phyloP scores from a whole-genome alignment of 2,113 vertebrate species.

The Excalfactoria chinensis region DNA sequence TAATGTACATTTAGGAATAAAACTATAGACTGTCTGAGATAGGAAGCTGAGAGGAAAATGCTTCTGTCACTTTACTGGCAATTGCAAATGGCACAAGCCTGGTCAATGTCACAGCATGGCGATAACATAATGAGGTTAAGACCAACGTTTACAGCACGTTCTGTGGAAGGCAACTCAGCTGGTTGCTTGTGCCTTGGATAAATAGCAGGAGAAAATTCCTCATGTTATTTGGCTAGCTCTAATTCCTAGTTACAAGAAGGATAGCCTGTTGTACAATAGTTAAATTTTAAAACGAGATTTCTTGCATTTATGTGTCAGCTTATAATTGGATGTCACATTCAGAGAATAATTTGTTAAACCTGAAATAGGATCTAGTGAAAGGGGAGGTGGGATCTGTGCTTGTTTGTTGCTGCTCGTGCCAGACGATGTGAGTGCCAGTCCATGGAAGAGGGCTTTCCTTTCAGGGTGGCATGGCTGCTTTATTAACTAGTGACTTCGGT shows the following conservation, averaged over 20 bases:
- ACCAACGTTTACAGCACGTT: background rate
- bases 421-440: background rate
- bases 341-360: background rate
- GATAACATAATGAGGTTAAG: conserved; percentile 41
- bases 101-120: conserved; percentile 28
- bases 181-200: background rate
- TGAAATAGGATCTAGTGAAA: background rate
- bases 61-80: conserved; percentile 34
- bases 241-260: background rate
- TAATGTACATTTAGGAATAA: conserved; percentile 30
- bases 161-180: background rate
- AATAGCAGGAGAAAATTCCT: background rate
- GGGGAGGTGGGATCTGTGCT: background rate
- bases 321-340: background rate
- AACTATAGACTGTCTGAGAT: conserved; percentile 23
- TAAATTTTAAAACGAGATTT: background rate
- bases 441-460: background rate
- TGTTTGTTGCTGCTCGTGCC: background rate
- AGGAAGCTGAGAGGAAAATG: conserved; percentile 49
- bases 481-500: background rate
- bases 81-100: conserved; percentile 35
- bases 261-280: background rate
- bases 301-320: background rate
- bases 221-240: background rate
- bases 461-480: background rate